These are phyloP conservation scores for Fragum fragum DNA, from an alignment of 2,888 invertebrate genomes.

Conservation along the genomic window DNA sequence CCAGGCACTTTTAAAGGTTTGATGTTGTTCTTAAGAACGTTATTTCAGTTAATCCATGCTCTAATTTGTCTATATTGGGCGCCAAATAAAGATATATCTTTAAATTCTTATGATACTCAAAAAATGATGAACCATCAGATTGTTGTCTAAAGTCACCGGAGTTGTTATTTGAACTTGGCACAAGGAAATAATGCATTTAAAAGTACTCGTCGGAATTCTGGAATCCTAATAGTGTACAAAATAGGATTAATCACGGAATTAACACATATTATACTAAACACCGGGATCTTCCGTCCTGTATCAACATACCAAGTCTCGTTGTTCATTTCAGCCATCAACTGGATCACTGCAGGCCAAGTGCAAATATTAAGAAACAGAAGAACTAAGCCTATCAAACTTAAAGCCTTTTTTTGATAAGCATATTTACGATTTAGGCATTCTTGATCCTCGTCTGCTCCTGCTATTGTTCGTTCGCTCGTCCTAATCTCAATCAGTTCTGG, in stretches of 20 bases:
- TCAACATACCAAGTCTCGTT: neutral
- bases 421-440: neutral
- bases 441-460: neutral
- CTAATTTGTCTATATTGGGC: too few relatives aligned
- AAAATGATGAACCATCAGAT: too few relatives aligned
- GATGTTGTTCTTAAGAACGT: too few relatives aligned
- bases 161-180: too few relatives aligned
- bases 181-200: neutral
- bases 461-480: neutral
- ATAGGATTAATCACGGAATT: constrained; percentile 2
- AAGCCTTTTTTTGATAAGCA: neutral
- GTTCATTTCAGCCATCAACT: neutral
- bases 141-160: too few relatives aligned
- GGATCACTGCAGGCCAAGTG: neutral
- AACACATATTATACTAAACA: neutral
- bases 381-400: neutral
- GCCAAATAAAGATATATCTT: too few relatives aligned
- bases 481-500: neutral
- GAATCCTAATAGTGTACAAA: neutral
- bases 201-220: neutral
- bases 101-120: too few relatives aligned
- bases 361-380: neutral
- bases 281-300: neutral
- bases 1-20: too few relatives aligned
- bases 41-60: too few relatives aligned